phyloP scores from a whole-genome alignment of 2,888 invertebrate species.

The Acleris emargana region DNA sequence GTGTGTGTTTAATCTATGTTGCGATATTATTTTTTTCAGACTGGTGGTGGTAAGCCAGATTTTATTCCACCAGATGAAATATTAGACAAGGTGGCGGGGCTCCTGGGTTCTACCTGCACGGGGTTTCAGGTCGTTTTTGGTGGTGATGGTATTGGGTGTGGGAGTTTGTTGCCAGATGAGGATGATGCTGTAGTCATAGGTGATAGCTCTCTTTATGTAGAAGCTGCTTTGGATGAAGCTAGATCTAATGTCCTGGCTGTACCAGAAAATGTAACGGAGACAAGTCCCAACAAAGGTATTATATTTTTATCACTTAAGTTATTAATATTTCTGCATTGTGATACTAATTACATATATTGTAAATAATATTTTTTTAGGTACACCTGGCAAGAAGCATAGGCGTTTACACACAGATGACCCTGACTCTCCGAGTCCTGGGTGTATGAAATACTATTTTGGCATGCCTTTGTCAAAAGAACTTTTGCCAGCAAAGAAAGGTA shows the following conservation, averaged over 20 bases:
- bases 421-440: neutral
- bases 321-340: neutral
- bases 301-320: neutral
- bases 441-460: neutral
- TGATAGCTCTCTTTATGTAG: neutral
- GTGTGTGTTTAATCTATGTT: too few relatives aligned
- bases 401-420: neutral
- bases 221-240: neutral
- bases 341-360: neutral
- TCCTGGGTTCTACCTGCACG: conserved; percentile 23
- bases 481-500: too few relatives aligned
- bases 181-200: neutral
- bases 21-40: conserved; percentile 15
- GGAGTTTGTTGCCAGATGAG: neutral
- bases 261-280: neutral
- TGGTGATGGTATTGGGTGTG: conserved; percentile 24
- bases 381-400: neutral
- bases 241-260: neutral
- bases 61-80: conserved; percentile 29
- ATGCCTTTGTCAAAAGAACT: neutral
- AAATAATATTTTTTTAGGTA: neutral
- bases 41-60: conserved; percentile 29
- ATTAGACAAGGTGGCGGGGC: conserved; percentile 19
- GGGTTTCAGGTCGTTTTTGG: conserved; percentile 31
- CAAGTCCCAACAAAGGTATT: neutral